A percentile compares a stretch with the other conserved stretches of the same genome.
phyloP scores from a whole-genome alignment of 2,888 invertebrate species.

The Drosophila phalerata region DNA sequence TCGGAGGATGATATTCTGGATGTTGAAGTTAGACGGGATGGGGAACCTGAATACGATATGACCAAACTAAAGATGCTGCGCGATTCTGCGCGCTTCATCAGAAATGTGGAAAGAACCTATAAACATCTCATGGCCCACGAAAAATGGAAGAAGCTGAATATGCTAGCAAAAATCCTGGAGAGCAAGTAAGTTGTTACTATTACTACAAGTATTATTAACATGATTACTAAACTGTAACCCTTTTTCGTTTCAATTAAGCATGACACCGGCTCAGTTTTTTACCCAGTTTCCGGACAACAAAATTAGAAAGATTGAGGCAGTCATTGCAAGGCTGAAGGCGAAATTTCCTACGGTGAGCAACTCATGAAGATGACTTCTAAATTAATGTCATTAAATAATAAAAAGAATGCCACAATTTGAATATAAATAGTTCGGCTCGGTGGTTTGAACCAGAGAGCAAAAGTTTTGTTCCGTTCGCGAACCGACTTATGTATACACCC shows the following conservation, averaged over 20 bases:
- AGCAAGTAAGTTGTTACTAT: slow-evolving; percentile 59
- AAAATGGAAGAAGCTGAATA: slow-evolving; percentile 73
- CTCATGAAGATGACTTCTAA: not conserved
- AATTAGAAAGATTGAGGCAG: slow-evolving; percentile 39
- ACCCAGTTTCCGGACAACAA: slow-evolving; percentile 5
- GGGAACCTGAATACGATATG: not conserved
- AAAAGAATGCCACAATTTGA: too few relatives aligned
- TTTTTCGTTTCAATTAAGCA: slow-evolving; percentile 8
- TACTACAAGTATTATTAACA: not conserved
- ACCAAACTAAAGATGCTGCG: slow-evolving; percentile 68
- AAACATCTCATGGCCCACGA: slow-evolving; percentile 41
- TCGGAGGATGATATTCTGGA: slow-evolving; percentile 1
- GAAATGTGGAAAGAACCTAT: slow-evolving; percentile 87
- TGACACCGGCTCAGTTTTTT: slow-evolving; percentile 11
- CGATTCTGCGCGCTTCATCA: slow-evolving; percentile 90
- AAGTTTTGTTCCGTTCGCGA: too few relatives aligned
- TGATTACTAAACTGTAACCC: not conserved
- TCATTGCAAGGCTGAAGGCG: slow-evolving; percentile 34
- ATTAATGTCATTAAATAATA: too few relatives aligned
- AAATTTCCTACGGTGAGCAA: slow-evolving; percentile 35
- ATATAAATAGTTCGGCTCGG: too few relatives aligned
- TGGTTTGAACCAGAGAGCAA: too few relatives aligned
- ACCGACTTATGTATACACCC: too few relatives aligned
- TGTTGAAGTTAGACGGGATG: not conserved
- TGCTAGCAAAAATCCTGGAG: slow-evolving; percentile 71